phyloP scores from a whole-genome alignment of 2,113 vertebrate genomes.

The Vulpes ferrilata region DNA sequence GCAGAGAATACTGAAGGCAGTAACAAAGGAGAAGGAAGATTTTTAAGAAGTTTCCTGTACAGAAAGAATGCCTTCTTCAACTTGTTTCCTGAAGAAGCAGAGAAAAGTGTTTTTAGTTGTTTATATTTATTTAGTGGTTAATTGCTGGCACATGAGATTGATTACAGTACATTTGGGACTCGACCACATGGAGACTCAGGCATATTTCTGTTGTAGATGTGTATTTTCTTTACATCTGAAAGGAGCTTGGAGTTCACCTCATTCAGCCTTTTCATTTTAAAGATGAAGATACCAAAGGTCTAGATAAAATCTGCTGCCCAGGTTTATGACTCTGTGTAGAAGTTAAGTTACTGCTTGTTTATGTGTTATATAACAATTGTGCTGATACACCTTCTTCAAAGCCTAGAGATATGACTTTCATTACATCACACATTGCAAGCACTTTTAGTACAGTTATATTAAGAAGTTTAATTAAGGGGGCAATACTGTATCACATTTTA shows the following conservation, averaged over 20 bases:
- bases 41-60: constrained; percentile 49
- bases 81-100: not conserved
- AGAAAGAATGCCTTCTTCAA: not conserved
- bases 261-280: not conserved
- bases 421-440: constrained; percentile 16
- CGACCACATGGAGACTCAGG: not conserved
- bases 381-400: not conserved
- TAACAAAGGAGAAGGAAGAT: constrained; percentile 41
- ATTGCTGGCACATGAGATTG: not conserved
- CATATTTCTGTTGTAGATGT: not conserved
- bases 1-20: constrained; percentile 64
- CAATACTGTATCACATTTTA: not conserved
- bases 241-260: not conserved
- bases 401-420: constrained; percentile 8
- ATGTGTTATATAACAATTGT: not conserved
- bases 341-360: not conserved
- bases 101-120: not conserved
- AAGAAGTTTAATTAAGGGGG: constrained; percentile 56
- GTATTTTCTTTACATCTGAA: not conserved
- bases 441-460: constrained; percentile 43
- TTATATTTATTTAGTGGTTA: not conserved
- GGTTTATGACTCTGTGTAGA: not conserved
- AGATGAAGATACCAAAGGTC: not conserved
- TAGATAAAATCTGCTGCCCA: not conserved
- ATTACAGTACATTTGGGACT: not conserved